Base-by-base conservation (phyloP, 2,113 vertebrate species). In the Brachyhypopomus occidentalis region DNA sequence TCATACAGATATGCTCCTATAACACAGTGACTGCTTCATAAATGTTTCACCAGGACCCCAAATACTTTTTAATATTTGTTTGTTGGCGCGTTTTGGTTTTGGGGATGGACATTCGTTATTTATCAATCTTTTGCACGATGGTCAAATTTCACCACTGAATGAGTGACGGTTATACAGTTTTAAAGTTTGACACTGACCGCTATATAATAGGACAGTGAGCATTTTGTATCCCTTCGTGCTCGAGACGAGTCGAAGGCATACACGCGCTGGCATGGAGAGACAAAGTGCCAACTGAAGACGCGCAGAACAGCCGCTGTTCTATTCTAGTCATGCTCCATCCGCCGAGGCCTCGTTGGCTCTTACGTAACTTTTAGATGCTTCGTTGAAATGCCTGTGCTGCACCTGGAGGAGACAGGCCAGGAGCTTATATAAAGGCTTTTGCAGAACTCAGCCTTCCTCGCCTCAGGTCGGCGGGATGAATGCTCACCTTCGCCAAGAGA, bases 391-490 rank as follows among this genome's bases (percentile, higher is more conserved):
- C 41, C n/a, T 38, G 27, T 14, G 34, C 30, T 17, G 19, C n/a
- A 38, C 66, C 66, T 70, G 20, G 60, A 58, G 38, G 63, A 41
- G 69, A 55, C 69, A 72, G 22, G 25, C 71, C 48, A 52, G 22
- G 34, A 60, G 30, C 48, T 76, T 81, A 81, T 41, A 75, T 81
- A 69, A 81, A 81, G 63, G 25, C 48, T 55, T 30, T 23, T 52
- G 60, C 30, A 55, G 62, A 77, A 55, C 11, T 77, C 66, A 56
- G 20, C n/a, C 19, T 55, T 11, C 20, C 16, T 58, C 8, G 19
- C 58, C n/a, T 59, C 4, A 17, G 25, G 64, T 25, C 22, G 48
- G 48, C 22, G 59, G 60, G 38, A 25, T 14, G 71, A 23, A n/a
- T 8, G 62, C 59, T 73, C 12, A 56, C 58, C 16, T 60, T 38